Conservation (phyloP, 2,888 invertebrate species). For the Meandrusa payeni region DNA sequence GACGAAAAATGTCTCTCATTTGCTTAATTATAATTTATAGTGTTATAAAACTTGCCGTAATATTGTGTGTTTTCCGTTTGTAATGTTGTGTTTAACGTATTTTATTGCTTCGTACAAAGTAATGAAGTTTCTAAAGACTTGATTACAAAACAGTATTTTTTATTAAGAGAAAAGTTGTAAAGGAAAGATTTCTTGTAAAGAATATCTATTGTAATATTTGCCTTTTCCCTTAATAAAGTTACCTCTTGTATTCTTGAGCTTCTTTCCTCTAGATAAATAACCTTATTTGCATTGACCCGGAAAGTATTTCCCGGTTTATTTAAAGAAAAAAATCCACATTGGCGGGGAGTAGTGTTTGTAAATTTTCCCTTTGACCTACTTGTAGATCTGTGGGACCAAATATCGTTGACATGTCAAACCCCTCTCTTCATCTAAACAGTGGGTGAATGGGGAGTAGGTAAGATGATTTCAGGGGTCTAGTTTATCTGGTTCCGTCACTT, state of each 20-base stretch:
- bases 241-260: constrained; percentile 31
- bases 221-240: constrained; percentile 1
- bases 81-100: background rate
- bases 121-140: too few species aligned
- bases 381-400: constrained; percentile 64
- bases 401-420: constrained; percentile 47
- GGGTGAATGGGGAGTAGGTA: constrained; percentile 45
- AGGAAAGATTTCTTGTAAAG: too few species aligned
- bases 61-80: background rate
- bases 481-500: constrained; percentile 53
- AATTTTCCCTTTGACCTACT: constrained; percentile 80
- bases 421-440: constrained; percentile 40
- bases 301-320: constrained; percentile 65
- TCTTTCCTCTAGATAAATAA: constrained; percentile 54
- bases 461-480: constrained; percentile 60
- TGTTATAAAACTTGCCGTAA: constrained; percentile 18
- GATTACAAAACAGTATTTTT: too few species aligned
- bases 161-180: too few species aligned
- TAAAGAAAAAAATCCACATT: constrained; percentile 63
- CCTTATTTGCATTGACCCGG: constrained; percentile 71
- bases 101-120: too few species aligned
- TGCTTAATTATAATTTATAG: constrained; percentile 20
- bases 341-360: constrained; percentile 71
- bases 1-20: constrained; percentile 7
- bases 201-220: too few species aligned